A percentile compares a stretch with the other conserved stretches of the same genome.
Evolutionary conservation across 2,797 vertebrate genomes (phyloP).

Genomic region (Phrynocephalus guinanensis): DNA sequence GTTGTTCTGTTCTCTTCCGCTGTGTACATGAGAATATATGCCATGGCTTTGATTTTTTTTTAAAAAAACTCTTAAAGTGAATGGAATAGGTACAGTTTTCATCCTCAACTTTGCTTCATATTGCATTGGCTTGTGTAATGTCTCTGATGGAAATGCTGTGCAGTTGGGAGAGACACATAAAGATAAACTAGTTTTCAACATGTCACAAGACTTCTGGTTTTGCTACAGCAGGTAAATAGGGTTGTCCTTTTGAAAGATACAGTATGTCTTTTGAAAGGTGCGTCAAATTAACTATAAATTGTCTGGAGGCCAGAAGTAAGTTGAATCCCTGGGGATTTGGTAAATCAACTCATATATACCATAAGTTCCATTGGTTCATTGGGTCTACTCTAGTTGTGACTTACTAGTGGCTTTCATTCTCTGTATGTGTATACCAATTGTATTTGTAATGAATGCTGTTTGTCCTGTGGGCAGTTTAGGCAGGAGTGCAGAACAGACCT

Average conservation of each 20-base stretch:
- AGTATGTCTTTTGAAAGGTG: no score
- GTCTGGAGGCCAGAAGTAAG: no score
- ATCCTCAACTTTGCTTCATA: neutral
- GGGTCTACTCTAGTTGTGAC: no score
- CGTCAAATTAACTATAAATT: no score
- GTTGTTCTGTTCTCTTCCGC: neutral
- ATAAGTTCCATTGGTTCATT: no score
- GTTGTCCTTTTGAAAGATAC: no score
- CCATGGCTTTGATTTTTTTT: neutral
- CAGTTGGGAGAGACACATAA: no score
- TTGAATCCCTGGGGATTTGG: no score
- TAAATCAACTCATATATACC: no score
- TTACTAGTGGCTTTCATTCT: no score
- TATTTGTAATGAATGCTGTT: neutral
- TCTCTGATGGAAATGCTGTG: neutral
- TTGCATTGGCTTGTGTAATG: no score
- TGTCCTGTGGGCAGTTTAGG: neutral
- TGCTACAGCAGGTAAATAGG: neutral
- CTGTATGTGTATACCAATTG: neutral
- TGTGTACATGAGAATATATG: neutral
- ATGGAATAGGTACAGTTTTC: neutral
- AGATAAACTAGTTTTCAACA: neutral
- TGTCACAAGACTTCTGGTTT: neutral
- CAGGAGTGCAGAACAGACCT: neutral
- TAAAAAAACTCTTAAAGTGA: neutral